Conservation (phyloP, 2,113 vertebrate species). For the Rostratula benghalensis region DNA sequence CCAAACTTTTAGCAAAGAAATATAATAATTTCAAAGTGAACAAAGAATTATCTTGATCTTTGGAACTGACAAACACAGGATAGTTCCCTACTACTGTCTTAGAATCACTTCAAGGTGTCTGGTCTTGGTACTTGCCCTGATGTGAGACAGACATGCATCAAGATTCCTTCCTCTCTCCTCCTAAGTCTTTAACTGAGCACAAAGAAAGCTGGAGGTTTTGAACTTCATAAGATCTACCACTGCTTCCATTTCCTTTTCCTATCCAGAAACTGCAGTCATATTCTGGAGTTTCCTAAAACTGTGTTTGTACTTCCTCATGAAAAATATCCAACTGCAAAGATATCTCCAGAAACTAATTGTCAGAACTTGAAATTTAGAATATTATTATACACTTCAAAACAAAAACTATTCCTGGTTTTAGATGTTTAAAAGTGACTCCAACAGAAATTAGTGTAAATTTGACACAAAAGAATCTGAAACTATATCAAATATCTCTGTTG, state of each 20-base stretch:
- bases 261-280: background rate
- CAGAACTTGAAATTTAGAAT: background rate
- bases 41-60: background rate
- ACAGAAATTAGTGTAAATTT: background rate
- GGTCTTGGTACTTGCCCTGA: background rate
- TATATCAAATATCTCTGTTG: background rate
- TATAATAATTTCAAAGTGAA: background rate
- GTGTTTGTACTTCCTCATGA: background rate
- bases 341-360: background rate
- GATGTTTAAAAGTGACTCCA: background rate
- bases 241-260: background rate
- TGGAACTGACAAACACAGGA: background rate
- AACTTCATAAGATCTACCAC: background rate
- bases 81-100: background rate
- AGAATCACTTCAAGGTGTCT: background rate
- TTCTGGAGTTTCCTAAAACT: background rate
- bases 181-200: background rate
- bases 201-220: background rate
- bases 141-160: background rate
- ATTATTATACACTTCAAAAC: background rate
- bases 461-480: background rate
- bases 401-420: background rate
- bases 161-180: background rate
- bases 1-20: background rate
- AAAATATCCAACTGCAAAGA: fast-evolving